Evolutionary conservation across 2,113 vertebrate species (phyloP).

Genomic region (Colinus virginianus): DNA sequence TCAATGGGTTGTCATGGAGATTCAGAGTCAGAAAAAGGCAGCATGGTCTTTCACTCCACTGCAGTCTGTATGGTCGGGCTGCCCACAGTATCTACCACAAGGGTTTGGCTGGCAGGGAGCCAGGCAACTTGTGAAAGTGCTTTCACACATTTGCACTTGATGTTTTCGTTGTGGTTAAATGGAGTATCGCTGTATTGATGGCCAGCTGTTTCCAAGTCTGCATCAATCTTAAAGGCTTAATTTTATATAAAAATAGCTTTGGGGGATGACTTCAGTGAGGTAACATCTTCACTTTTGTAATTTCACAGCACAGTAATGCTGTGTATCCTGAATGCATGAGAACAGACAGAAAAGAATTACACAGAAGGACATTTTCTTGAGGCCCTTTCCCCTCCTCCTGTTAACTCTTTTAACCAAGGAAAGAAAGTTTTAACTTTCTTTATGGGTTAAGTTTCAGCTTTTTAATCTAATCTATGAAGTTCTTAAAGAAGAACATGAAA

Average conservation of each 20-base stretch:
- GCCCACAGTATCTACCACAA: background rate
- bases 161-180: background rate
- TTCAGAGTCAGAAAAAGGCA: background rate
- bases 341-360: background rate
- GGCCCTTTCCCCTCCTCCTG: background rate
- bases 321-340: background rate
- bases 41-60: background rate
- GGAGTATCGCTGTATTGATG: background rate
- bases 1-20: background rate
- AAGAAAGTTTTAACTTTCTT: background rate
- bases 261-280: background rate
- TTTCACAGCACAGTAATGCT: background rate
- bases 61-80: background rate
- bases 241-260: background rate
- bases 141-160: background rate
- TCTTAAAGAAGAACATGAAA: background rate
- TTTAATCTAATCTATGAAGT: background rate
- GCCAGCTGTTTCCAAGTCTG: slow-evolving; percentile 13
- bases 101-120: background rate
- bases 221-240: background rate
- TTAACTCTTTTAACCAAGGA: background rate
- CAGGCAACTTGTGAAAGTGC: background rate
- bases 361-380: background rate
- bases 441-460: background rate
- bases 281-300: background rate